Evolutionary conservation across 1,140 invertebrate genomes (phyloP).

Genomic region (Lepeophtheirus salmonis): DNA sequence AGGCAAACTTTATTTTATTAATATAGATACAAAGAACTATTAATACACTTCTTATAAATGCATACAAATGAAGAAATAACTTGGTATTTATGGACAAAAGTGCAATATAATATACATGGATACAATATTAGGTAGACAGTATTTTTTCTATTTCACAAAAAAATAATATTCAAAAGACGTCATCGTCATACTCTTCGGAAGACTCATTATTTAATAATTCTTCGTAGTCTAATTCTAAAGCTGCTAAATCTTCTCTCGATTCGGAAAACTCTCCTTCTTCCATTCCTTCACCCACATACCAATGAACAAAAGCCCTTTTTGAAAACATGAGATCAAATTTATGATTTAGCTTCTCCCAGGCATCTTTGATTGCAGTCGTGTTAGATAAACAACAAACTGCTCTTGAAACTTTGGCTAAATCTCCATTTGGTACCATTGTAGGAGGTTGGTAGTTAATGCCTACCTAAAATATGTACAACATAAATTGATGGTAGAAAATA

Average conservation of each 20-base stretch:
- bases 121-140: no score
- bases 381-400: conserved; percentile 51
- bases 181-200: not conserved
- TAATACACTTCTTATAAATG: no score
- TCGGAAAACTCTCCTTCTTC: conserved; percentile 37
- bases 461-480: not conserved
- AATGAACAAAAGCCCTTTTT: conserved; percentile 63
- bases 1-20: no score
- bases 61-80: no score
- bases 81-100: no score
- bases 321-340: conserved; percentile 49
- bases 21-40: no score
- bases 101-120: no score
- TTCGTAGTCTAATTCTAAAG: conserved; percentile 32
- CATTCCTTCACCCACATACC: conserved; percentile 41
- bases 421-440: not conserved
- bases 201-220: conserved; percentile 26
- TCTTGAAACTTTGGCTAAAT: conserved; percentile 30
- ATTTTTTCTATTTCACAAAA: no score
- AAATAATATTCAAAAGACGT: no score
- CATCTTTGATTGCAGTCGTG: conserved; percentile 46
- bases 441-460: conserved; percentile 6
- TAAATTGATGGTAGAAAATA: not conserved
- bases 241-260: conserved; percentile 36
- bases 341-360: conserved; percentile 46